Conservation (phyloP, 2,888 invertebrate genomes). For the Nemapogon koenigi region DNA sequence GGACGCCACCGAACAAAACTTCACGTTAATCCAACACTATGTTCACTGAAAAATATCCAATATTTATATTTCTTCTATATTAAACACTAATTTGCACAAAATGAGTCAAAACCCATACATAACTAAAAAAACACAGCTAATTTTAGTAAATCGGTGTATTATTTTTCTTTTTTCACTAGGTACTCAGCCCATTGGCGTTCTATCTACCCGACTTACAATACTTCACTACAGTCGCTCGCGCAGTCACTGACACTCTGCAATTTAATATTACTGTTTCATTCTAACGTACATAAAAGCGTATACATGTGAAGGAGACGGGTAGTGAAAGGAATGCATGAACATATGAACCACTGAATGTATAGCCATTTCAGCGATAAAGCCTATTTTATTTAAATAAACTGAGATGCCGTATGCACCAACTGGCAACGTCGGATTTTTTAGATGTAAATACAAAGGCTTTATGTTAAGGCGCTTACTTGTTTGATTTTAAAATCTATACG, state of each 20-base stretch:
- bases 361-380: conserved; percentile 2
- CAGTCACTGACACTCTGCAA: conserved; percentile 59
- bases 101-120: too few species aligned
- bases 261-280: conserved; percentile 33
- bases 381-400: conserved; percentile 24
- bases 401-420: conserved; percentile 28
- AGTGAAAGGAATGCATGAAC: conserved; percentile 43
- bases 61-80: too few species aligned
- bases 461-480: conserved; percentile 18
- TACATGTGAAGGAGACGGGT: conserved; percentile 25
- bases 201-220: conserved; percentile 4
- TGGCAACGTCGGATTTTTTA: conserved; percentile 3
- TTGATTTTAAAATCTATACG: conserved; percentile 11
- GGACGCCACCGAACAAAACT: too few species aligned
- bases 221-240: conserved; percentile 24
- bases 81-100: too few species aligned
- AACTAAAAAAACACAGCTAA: too few species aligned
- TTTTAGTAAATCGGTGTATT: too few species aligned
- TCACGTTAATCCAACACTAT: too few species aligned
- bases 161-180: too few species aligned
- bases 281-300: conserved; percentile 19
- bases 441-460: conserved; percentile 3
- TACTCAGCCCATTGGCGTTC: not conserved
- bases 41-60: too few species aligned
- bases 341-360: conserved; percentile 19